Conservation (phyloP, 2,888 invertebrate genomes). For the Rhamphomyia laevipes region DNA sequence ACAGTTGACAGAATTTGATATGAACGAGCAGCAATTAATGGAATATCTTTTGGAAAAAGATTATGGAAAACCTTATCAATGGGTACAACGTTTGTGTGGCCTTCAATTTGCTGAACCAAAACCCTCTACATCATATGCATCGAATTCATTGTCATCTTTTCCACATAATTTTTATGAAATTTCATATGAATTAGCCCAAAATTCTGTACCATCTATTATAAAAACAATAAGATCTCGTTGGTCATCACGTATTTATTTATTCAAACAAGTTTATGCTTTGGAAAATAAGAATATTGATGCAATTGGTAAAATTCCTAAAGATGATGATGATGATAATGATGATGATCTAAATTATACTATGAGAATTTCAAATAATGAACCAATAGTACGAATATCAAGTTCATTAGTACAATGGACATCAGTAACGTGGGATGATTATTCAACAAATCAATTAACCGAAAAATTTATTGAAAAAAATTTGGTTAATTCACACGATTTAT, state of each 20-base stretch:
- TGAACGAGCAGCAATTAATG: constrained; percentile 27
- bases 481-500: constrained; percentile 51
- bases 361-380: constrained; percentile 40
- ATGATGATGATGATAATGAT: constrained; percentile 14
- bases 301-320: constrained; percentile 28
- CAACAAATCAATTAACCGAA: constrained; percentile 16
- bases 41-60: constrained; percentile 40
- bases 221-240: constrained; percentile 61
- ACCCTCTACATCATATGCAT: constrained; percentile 14
- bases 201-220: constrained; percentile 65
- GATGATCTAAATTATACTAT: constrained; percentile 18
- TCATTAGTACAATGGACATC: constrained; percentile 58
- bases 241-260: constrained; percentile 60
- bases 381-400: constrained; percentile 43
- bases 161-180: constrained; percentile 12
- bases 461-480: constrained; percentile 45
- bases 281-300: constrained; percentile 32
- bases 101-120: constrained; percentile 59
- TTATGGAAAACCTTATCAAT: constrained; percentile 73
- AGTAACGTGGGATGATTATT: constrained; percentile 51
- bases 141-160: background rate
- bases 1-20: constrained; percentile 33
- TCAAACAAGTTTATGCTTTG: constrained; percentile 58
- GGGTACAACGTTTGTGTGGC: constrained; percentile 86
- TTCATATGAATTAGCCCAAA: constrained; percentile 40